Base-by-base conservation (phyloP, 2,888 invertebrate genomes). In the Cepaea hortensis region DNA sequence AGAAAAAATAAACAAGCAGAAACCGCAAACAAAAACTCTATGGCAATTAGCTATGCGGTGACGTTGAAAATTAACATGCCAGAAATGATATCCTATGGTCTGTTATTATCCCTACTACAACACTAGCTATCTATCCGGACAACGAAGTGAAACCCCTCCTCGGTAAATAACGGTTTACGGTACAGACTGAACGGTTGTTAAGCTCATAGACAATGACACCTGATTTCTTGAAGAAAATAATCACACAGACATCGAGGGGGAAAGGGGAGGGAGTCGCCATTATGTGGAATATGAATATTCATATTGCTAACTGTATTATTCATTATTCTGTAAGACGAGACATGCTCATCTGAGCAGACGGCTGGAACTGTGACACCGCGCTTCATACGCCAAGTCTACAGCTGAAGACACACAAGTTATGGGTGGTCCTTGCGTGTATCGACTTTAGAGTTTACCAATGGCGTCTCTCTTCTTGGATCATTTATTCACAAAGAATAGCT, bases 401-500 rank as follows among this genome's bases (percentile, higher is more conserved):
- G 15, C 46, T 46, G 46, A 73, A 50, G 20, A 50, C 76, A 50
- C 76, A 55, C 76, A 50, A 23, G 55, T 3, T 77, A 11, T 77
- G 77, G 77, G 77, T 77, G 77, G 77, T 77, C 77, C n/a, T 3
- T 5, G 20, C n/a, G 7, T 55, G 7, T 75, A 75, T 75, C 48
- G 48, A 50, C 48, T 20, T 20, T 15, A 9, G 23, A n/a, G 50
- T 77, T 55, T 13, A 23, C 77, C 77, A 77, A 77, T 61, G 77
- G 77, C 77, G 77, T 77, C 77, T 55, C n/a, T 3, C 50, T 50
- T 77, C 77, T 23, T 77, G 23, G n/a, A 7, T 3, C 7, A 13
- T 50, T 9, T 55, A 55, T 55, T 61, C 55, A 5, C 6, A 7
- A 55, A 55, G n/a, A 77, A 77, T 77, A 77, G n/a, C n/a, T n/a